Evolutionary conservation across 2,888 invertebrate species (phyloP).

Genomic region (Nowickia ferox): DNA sequence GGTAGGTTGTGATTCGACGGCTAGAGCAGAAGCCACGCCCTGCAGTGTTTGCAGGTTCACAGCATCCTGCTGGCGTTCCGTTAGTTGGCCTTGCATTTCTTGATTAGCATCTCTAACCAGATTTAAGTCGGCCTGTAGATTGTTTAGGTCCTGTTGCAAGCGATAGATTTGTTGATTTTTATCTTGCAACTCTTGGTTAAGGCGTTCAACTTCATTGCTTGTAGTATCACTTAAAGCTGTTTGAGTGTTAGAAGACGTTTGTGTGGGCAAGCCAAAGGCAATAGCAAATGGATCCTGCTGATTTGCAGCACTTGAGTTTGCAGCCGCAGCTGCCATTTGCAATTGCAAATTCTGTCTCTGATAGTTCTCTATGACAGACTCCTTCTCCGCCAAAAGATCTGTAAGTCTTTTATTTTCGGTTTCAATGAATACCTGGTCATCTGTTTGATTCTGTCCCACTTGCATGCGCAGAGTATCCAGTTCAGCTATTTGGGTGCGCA

Average conservation of each 20-base stretch:
- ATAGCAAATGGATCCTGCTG: slow-evolving; percentile 70
- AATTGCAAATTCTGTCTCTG: slow-evolving; percentile 81
- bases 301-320: slow-evolving; percentile 45
- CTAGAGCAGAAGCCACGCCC: slow-evolving; percentile 46
- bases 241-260: slow-evolving; percentile 9
- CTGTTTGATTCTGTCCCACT: slow-evolving; percentile 83
- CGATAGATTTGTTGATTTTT: slow-evolving; percentile 69
- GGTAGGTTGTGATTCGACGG: slow-evolving; percentile 33
- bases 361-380: slow-evolving; percentile 83
- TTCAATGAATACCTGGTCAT: slow-evolving; percentile 83
- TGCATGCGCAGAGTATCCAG: slow-evolving; percentile 81
- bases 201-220: slow-evolving; percentile 61
- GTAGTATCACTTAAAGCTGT: slow-evolving; percentile 7
- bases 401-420: slow-evolving; percentile 86
- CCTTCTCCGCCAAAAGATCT: slow-evolving; percentile 84
- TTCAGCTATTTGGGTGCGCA: slow-evolving; percentile 81
- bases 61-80: slow-evolving; percentile 73
- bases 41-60: slow-evolving; percentile 72
- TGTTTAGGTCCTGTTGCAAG: slow-evolving; percentile 71
- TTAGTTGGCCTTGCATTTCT: slow-evolving; percentile 74
- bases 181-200: slow-evolving; percentile 71
- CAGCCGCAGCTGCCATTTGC: slow-evolving; percentile 76
- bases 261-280: slow-evolving; percentile 66
- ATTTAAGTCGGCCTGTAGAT: slow-evolving; percentile 69
- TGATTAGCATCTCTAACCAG: slow-evolving; percentile 69